phyloP scores from a whole-genome alignment of 2,113 vertebrate species.

The Polypterus bichir region DNA sequence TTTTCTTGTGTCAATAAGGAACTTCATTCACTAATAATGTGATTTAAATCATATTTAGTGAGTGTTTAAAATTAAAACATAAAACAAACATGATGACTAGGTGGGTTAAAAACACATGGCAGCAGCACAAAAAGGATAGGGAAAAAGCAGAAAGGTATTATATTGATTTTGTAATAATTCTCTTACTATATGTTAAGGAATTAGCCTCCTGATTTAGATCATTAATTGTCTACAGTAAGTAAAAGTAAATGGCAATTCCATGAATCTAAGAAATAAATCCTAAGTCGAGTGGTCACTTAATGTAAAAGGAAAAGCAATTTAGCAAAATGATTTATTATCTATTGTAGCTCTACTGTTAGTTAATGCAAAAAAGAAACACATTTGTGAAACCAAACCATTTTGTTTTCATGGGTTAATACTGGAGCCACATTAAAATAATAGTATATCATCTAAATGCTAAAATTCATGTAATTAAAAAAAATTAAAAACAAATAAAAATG shows the following conservation, averaged over 20 bases:
- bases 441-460: no score
- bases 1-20: no score
- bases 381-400: no score
- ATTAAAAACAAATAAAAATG: no score
- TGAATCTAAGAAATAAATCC: conserved; percentile 40
- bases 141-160: conserved; percentile 14
- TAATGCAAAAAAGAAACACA: no score
- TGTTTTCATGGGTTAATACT: no score
- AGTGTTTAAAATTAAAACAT: no score
- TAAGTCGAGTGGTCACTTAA: conserved; percentile 25
- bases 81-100: not conserved
- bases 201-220: conserved; percentile 27
- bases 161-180: conserved; percentile 43
- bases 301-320: conserved; percentile 30
- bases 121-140: not conserved
- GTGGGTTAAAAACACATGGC: not conserved
- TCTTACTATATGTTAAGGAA: conserved; percentile 22
- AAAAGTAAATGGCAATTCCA: conserved; percentile 32
- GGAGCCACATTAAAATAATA: no score
- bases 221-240: conserved; percentile 35
- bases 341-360: no score
- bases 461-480: no score
- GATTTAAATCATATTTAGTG: no score
- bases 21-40: no score
- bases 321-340: conserved; percentile 18